Percentiles rank a stretch among this genome's conserved stretches.
Evolutionary conservation across 23 tunicate genomes (phyloP).

Genomic region (Phallusia fumigata): DNA sequence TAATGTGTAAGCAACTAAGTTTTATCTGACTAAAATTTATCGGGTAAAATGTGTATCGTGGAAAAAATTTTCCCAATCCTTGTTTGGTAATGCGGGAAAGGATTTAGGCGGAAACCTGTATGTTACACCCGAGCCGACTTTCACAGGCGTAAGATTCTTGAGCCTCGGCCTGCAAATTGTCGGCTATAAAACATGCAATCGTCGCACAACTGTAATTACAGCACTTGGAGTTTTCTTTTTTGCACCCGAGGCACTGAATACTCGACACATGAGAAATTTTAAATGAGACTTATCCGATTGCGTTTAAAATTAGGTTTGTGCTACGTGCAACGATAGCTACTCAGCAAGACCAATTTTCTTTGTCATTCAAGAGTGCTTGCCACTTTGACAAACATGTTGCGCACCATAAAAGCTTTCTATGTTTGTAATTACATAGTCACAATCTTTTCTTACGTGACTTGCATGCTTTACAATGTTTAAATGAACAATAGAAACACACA

Average conservation of each 20-base stretch:
- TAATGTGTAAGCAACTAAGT: too few relatives aligned
- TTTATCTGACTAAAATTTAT: too few relatives aligned
- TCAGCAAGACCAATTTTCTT: too few relatives aligned
- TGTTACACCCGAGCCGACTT: background rate
- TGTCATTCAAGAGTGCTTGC: too few relatives aligned
- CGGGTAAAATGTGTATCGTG: background rate
- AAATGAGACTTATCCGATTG: constrained; percentile 1
- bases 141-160: background rate
- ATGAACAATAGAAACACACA: too few relatives aligned
- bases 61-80: background rate
- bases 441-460: too few relatives aligned
- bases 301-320: background rate
- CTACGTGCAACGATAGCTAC: background rate
- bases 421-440: too few relatives aligned
- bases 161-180: background rate
- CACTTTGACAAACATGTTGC: too few relatives aligned
- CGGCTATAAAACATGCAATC: constrained; percentile 7
- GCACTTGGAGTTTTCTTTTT: background rate
- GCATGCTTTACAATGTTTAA: too few relatives aligned
- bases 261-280: constrained; percentile 5
- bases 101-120: background rate
- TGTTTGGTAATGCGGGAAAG: background rate
- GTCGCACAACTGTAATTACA: background rate
- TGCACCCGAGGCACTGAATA: constrained; percentile 8
- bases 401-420: too few relatives aligned